Evolutionary conservation across 2,797 vertebrate genomes (phyloP).

Genomic region (Syngnathus rostellatus): DNA sequence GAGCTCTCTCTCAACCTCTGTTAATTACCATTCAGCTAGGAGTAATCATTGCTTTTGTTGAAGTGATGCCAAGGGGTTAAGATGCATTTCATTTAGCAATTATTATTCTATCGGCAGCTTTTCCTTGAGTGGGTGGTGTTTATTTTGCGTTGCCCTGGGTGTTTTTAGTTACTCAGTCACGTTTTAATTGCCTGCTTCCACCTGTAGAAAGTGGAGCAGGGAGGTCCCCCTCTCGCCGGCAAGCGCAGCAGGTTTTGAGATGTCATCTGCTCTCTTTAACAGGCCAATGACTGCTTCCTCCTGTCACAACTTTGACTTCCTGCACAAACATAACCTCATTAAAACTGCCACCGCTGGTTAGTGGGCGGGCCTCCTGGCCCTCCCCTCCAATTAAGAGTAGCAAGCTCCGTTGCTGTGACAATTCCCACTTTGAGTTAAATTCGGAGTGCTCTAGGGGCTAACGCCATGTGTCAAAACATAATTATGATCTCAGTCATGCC

Average conservation of each 20-base stretch:
- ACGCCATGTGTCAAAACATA: constrained; percentile 70
- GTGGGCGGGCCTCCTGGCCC: constrained; percentile 65
- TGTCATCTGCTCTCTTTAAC: constrained; percentile 64
- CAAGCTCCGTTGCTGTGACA: constrained; percentile 68
- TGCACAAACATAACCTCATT: constrained; percentile 73
- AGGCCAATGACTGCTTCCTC: constrained; percentile 69
- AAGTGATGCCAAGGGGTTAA: constrained; percentile 45
- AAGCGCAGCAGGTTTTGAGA: constrained; percentile 61
- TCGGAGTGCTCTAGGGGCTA: constrained; percentile 59
- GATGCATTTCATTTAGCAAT: constrained; percentile 51
- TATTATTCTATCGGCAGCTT: constrained; percentile 52
- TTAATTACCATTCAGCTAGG: constrained; percentile 47
- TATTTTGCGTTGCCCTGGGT: constrained; percentile 44
- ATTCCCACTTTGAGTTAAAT: constrained; percentile 72
- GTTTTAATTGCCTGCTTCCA: constrained; percentile 66
- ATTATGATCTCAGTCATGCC: constrained; percentile 68
- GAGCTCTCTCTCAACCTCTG: constrained; percentile 20
- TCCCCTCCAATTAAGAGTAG: constrained; percentile 72
- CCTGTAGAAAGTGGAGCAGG: constrained; percentile 57
- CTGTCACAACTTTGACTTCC: constrained; percentile 71
- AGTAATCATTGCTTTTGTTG: constrained; percentile 38
- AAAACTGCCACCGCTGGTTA: constrained; percentile 64
- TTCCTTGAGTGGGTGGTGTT: constrained; percentile 48
- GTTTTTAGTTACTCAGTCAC: constrained; percentile 47
- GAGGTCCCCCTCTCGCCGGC: constrained; percentile 52